Conservation (phyloP, 2,113 vertebrate species). For the Lampris megalopsis region DNA sequence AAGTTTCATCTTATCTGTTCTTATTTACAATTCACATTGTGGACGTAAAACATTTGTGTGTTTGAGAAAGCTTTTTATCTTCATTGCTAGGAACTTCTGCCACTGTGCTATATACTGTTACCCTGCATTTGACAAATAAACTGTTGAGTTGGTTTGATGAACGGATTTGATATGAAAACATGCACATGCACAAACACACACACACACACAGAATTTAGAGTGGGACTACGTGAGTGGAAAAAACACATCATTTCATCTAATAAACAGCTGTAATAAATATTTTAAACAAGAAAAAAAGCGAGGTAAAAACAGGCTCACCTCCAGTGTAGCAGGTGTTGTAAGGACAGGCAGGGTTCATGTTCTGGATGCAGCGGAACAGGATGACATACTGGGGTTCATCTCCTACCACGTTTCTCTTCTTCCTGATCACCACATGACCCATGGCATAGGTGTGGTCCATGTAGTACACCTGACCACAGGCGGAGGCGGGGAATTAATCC, state of each 20-base stretch:
- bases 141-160: too few species aligned
- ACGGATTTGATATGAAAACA: too few species aligned
- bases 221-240: constrained; percentile 3
- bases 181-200: not conserved
- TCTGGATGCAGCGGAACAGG: constrained; percentile 94
- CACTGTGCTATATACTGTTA: too few species aligned
- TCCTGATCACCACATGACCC: constrained; percentile 93
- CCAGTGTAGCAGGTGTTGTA: constrained; percentile 97
- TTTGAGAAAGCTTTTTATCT: too few species aligned
- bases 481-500: not conserved
- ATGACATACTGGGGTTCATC: constrained; percentile 88
- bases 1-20: too few species aligned
- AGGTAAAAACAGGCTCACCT: constrained; percentile 81
- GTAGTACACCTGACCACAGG: constrained; percentile 88
- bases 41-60: too few species aligned
- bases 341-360: constrained; percentile 86
- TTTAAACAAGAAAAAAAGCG: constrained; percentile 7
- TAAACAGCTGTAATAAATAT: constrained; percentile 21
- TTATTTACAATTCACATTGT: too few species aligned
- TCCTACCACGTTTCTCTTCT: constrained; percentile 90
- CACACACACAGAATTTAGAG: constrained; percentile 8
- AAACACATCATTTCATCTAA: not conserved
- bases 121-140: too few species aligned
- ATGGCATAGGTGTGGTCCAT: constrained; percentile 89
- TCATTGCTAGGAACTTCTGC: too few species aligned